A percentile compares a stretch with the other conserved stretches of the same genome.
Evolutionary conservation across 2,797 vertebrate genomes (phyloP).

Genomic region (Gymnocypris eckloni): DNA sequence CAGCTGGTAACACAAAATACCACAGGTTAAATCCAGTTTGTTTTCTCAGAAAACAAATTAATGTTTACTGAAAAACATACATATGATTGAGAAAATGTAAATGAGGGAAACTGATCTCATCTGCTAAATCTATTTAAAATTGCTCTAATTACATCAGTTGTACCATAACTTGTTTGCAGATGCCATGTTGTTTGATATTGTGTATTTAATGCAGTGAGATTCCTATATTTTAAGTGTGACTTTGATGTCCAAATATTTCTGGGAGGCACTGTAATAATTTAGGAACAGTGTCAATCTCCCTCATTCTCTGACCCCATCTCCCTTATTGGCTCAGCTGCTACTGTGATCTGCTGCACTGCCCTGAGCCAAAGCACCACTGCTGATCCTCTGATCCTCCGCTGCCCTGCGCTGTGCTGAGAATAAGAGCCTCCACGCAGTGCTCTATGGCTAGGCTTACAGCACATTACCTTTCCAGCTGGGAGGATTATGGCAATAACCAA

Average conservation of each 20-base stretch:
- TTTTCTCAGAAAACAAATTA: background rate
- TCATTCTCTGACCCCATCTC: slow-evolving; percentile 7
- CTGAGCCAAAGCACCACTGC: slow-evolving; percentile 46
- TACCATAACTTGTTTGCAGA: background rate
- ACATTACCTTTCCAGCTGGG: slow-evolving; percentile 56
- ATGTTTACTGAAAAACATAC: background rate
- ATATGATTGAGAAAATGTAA: background rate
- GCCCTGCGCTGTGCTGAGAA: slow-evolving; percentile 28
- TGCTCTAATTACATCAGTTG: background rate
- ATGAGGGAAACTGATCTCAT: background rate
- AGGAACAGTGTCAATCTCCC: slow-evolving; percentile 10
- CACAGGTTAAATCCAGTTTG: background rate
- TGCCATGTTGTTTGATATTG: background rate
- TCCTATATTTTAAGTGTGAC: background rate
- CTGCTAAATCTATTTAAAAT: background rate
- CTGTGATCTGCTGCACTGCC: slow-evolving; percentile 35
- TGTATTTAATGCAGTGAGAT: background rate
- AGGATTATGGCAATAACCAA: slow-evolving; percentile 63
- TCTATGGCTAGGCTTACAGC: slow-evolving; percentile 52
- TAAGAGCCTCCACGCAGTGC: slow-evolving; percentile 51
- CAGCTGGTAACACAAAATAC: too few relatives aligned
- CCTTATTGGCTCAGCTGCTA: slow-evolving; percentile 6
- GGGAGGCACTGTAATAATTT: background rate
- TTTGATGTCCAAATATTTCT: background rate
- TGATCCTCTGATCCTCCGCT: slow-evolving; percentile 53